phyloP scores from a whole-genome alignment of 2,113 vertebrate species.

The Theropithecus gelada region DNA sequence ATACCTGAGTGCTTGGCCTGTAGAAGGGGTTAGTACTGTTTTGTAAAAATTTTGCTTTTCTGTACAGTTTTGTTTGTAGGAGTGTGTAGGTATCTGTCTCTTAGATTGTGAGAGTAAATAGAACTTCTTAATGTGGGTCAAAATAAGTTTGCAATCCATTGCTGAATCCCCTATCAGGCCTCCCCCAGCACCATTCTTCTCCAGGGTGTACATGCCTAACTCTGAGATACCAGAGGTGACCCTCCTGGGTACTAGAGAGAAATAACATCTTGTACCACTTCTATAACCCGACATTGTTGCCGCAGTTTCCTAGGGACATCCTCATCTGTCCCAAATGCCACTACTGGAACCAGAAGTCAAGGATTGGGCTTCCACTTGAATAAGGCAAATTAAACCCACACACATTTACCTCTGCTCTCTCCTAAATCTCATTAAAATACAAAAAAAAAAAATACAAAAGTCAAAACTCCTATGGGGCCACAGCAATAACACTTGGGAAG shows the following conservation, averaged over 20 bases:
- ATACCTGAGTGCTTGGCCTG: background rate
- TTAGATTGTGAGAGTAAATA: background rate
- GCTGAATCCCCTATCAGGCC: background rate
- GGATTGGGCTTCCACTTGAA: background rate
- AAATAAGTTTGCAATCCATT: background rate
- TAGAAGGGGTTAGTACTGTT: background rate
- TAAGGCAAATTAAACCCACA: background rate
- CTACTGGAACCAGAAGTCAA: background rate
- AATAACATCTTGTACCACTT: background rate
- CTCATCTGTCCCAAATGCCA: background rate
- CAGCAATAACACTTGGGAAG: background rate
- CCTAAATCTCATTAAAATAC: background rate
- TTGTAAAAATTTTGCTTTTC: background rate
- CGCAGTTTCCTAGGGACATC: background rate
- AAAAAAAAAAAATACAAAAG: background rate
- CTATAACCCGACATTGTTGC: too few relatives aligned
- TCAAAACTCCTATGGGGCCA: background rate
- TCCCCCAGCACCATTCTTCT: background rate
- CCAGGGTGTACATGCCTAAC: background rate
- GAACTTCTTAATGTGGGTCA: background rate
- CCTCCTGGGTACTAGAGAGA: background rate
- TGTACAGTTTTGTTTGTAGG: background rate
- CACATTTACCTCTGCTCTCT: background rate
- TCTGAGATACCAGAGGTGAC: background rate
- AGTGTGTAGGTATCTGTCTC: background rate